Percentiles rank a stretch among this genome's conserved stretches.
phyloP scores from a whole-genome alignment of 35 echinoderm and acorn worm species.

The Ophioderma brevispina region DNA sequence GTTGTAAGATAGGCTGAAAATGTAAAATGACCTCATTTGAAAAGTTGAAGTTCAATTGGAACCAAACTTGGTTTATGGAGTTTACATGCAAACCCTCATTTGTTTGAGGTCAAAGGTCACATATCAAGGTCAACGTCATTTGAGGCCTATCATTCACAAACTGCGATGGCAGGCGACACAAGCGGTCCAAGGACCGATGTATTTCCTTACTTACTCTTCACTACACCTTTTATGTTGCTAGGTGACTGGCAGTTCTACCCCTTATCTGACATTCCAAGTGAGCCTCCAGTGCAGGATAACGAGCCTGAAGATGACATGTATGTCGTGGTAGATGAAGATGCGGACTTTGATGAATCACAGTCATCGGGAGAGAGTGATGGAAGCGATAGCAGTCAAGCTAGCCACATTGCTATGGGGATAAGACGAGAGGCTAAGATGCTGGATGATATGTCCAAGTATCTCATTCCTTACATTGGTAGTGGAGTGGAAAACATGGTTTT shows the following conservation, averaged over 20 bases:
- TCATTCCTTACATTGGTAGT: slow-evolving; percentile 74
- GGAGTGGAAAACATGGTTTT: slow-evolving; percentile 73
- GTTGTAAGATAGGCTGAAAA: too few species aligned
- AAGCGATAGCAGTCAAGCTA: slow-evolving; percentile 5
- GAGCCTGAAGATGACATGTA: slow-evolving; percentile 43
- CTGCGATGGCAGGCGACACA: too few species aligned
- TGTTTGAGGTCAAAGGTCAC: too few species aligned
- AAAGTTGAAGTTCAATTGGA: too few species aligned
- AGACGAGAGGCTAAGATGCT: slow-evolving; percentile 82
- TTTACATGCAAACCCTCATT: too few species aligned
- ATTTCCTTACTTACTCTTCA: background rate
- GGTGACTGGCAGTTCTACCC: slow-evolving; percentile 83
- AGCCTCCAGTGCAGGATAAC: background rate
- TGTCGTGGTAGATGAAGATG: slow-evolving; percentile 85
- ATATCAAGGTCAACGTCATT: too few species aligned
- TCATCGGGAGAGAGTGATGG: slow-evolving; percentile 85
- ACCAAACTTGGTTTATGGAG: too few species aligned
- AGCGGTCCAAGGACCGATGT: too few species aligned
- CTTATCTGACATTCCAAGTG: background rate
- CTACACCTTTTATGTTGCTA: background rate
- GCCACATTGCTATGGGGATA: slow-evolving; percentile 40
- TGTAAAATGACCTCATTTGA: too few species aligned
- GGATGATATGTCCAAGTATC: slow-evolving; percentile 72
- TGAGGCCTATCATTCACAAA: too few species aligned
- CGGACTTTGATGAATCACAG: slow-evolving; percentile 90